Percentiles rank a stretch among this genome's conserved stretches.
Evolutionary conservation across 2,888 invertebrate species (phyloP).

Genomic region (Drosophila stalkeri): DNA sequence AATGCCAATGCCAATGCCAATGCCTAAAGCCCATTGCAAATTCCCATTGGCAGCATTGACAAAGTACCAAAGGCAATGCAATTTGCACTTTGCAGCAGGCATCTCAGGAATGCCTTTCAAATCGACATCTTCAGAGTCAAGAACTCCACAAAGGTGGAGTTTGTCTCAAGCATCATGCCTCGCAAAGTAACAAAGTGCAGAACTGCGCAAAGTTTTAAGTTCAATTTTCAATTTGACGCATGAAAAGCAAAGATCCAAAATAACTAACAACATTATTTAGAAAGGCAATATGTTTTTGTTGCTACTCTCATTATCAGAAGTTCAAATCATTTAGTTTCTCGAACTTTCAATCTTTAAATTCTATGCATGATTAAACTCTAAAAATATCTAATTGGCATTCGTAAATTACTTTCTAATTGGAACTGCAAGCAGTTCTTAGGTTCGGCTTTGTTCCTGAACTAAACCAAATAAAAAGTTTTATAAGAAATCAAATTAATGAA

Average conservation of each 20-base stretch:
- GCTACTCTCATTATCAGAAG: background rate
- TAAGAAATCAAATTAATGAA: too few species aligned
- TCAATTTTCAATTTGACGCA: constrained; percentile 14
- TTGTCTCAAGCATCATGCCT: constrained; percentile 8
- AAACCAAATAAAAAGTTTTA: background rate
- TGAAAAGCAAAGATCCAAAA: constrained; percentile 25
- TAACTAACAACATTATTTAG: background rate
- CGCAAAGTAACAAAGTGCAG: background rate
- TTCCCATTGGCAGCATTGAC: constrained; percentile 37
- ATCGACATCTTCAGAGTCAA: constrained; percentile 29
- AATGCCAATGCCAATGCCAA: constrained; percentile 21
- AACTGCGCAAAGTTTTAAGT: constrained; percentile 5
- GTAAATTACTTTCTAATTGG: background rate
- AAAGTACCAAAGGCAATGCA: constrained; percentile 41
- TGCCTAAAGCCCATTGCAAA: constrained; percentile 5
- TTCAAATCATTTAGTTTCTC: background rate
- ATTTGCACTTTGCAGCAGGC: constrained; percentile 53
- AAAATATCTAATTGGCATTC: background rate
- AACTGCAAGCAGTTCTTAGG: background rate
- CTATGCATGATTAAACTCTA: background rate
- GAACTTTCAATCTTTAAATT: background rate
- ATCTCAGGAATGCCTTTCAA: constrained; percentile 57
- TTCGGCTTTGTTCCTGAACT: background rate
- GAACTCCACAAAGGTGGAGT: constrained; percentile 6
- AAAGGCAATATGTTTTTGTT: constrained; percentile 10